phyloP scores from a whole-genome alignment of 1,140 invertebrate genomes.

The Drosophila santomea region DNA sequence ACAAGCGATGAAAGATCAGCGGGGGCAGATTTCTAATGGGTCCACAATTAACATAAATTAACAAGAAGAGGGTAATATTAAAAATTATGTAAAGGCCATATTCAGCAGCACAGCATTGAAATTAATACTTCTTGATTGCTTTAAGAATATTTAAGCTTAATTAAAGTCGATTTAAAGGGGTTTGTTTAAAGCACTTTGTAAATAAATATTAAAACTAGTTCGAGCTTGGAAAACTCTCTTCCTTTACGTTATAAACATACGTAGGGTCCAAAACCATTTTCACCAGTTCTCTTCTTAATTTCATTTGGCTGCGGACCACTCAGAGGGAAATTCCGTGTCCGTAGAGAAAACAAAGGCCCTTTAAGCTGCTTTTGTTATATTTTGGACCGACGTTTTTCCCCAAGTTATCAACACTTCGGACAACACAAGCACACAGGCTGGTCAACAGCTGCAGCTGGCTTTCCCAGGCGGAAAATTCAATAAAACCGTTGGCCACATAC shows the following conservation, averaged over 20 bases:
- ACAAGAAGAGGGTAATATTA: slow-evolving; percentile 2
- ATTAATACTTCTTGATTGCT: no score
- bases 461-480: slow-evolving; percentile 57
- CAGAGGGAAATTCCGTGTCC: slow-evolving; percentile 3
- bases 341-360: slow-evolving; percentile 43
- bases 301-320: slow-evolving; percentile 8
- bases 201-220: background rate
- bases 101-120: background rate
- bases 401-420: slow-evolving; percentile 36
- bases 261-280: background rate
- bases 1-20: slow-evolving; percentile 14
- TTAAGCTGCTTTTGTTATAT: slow-evolving; percentile 64
- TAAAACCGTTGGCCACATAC: slow-evolving; percentile 62
- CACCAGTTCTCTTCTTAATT: background rate
- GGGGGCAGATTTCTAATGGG: slow-evolving; percentile 32
- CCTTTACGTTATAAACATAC: background rate
- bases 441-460: slow-evolving; percentile 59
- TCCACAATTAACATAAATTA: slow-evolving; percentile 58
- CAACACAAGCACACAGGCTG: slow-evolving; percentile 23
- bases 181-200: no score
- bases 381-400: slow-evolving; percentile 38
- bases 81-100: background rate
- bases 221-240: no score
- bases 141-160: no score
- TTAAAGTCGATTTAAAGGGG: no score